phyloP scores from a whole-genome alignment of 2,113 vertebrate species.

The Alligator sinensis region DNA sequence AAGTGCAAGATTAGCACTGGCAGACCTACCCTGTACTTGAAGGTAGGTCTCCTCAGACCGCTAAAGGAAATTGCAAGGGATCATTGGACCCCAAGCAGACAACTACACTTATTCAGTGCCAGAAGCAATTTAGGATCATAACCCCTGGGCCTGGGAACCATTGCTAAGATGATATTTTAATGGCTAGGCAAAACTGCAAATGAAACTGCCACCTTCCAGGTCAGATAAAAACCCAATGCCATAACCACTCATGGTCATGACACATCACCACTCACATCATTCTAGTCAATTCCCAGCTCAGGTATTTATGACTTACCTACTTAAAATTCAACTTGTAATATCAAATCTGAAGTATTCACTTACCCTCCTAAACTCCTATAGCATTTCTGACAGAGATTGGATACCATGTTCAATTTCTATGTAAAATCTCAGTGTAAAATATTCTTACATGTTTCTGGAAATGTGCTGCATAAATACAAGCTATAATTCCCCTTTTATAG shows the following conservation, averaged over 20 bases:
- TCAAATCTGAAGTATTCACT: background rate
- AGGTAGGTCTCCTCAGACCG: too few relatives aligned
- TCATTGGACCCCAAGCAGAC: too few relatives aligned
- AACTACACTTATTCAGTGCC: too few relatives aligned
- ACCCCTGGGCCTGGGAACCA: too few relatives aligned
- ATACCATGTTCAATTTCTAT: background rate
- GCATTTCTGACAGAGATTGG: too few relatives aligned
- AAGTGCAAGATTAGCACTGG: background rate
- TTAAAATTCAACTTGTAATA: background rate
- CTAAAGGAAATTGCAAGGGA: background rate
- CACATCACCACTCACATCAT: background rate
- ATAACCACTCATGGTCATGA: background rate
- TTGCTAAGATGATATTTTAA: background rate
- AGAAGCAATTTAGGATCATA: too few relatives aligned
- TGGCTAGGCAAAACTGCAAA: too few relatives aligned
- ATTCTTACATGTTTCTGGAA: background rate
- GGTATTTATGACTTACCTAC: background rate
- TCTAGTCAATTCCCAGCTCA: background rate
- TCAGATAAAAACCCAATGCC: background rate
- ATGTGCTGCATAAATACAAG: background rate
- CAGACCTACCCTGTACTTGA: background rate
- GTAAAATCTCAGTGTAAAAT: background rate
- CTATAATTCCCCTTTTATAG: background rate
- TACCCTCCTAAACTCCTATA: too few relatives aligned
- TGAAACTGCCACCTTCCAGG: background rate